phyloP scores from a whole-genome alignment of 1,140 invertebrate species.

The Nasonia longicornis region DNA sequence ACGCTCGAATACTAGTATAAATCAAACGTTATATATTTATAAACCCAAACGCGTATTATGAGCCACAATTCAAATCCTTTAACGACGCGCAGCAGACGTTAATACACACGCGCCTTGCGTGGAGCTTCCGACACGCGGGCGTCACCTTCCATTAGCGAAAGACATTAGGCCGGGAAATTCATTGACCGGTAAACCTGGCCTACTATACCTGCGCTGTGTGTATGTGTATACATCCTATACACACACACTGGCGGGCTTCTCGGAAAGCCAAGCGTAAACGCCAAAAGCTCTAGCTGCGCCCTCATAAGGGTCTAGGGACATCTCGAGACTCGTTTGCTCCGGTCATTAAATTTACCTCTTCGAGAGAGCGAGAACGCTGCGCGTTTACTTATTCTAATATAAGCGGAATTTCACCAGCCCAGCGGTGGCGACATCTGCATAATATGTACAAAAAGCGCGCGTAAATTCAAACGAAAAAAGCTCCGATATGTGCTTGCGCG shows the following conservation, averaged over 20 bases:
- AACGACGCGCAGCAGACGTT: neutral
- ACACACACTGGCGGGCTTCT: neutral
- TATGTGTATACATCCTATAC: neutral
- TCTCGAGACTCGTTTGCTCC: constrained; percentile 21
- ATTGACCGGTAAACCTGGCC: constrained; percentile 17
- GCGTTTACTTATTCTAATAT: neutral
- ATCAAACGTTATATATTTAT: neutral
- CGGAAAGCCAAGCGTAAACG: constrained; percentile 24
- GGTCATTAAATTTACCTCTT: constrained; percentile 26
- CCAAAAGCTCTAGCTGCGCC: neutral
- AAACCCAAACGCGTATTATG: neutral
- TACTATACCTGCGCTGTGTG: neutral
- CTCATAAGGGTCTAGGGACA: constrained; percentile 18
- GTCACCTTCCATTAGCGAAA: constrained; percentile 24
- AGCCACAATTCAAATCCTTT: neutral
- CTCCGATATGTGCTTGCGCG: neutral
- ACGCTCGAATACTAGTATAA: neutral
- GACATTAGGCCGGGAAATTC: constrained; percentile 26
- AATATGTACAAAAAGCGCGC: neutral
- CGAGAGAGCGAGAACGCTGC: neutral
- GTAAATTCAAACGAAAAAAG: neutral
- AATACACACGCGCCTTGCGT: neutral
- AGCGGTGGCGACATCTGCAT: neutral
- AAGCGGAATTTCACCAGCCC: neutral
- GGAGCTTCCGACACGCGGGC: neutral